Conservation (phyloP, 1,140 invertebrate genomes). For the Megathymus violae region DNA sequence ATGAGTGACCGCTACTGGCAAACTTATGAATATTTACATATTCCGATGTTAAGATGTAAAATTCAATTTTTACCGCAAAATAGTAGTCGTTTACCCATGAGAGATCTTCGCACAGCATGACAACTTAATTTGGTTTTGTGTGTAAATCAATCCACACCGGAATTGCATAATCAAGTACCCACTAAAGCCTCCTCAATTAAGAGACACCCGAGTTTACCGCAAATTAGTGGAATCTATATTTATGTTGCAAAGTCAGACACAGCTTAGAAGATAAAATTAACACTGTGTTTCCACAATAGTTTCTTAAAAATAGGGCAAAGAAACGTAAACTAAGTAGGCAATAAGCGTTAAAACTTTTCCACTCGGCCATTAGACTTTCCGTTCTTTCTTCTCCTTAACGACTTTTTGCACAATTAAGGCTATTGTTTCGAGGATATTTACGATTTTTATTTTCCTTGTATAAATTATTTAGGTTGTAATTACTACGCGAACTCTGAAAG, state of each 20-base stretch:
- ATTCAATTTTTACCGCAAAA: too few species aligned
- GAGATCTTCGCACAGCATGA: too few species aligned
- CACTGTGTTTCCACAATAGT: conserved; percentile 2
- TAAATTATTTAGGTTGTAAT: conserved; percentile 29
- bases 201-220: too few species aligned
- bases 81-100: too few species aligned
- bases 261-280: neutral
- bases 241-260: neutral
- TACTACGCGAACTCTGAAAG: conserved; percentile 1
- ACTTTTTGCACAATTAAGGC: conserved; percentile 33
- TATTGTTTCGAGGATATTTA: conserved; percentile 26
- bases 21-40: too few species aligned
- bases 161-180: too few species aligned
- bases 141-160: too few species aligned
- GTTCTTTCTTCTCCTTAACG: conserved; percentile 30
- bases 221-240: too few species aligned
- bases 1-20: too few species aligned
- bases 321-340: conserved; percentile 26
- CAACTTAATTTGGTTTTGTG: too few species aligned
- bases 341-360: conserved; percentile 32
- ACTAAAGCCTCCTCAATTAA: too few species aligned
- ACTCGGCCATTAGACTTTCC: conserved; percentile 24
- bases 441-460: conserved; percentile 22
- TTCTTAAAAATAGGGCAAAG: conserved; percentile 18
- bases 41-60: too few species aligned